Evolutionary conservation across 2,113 vertebrate genomes (phyloP).

Genomic region (Galemys pyrenaicus): DNA sequence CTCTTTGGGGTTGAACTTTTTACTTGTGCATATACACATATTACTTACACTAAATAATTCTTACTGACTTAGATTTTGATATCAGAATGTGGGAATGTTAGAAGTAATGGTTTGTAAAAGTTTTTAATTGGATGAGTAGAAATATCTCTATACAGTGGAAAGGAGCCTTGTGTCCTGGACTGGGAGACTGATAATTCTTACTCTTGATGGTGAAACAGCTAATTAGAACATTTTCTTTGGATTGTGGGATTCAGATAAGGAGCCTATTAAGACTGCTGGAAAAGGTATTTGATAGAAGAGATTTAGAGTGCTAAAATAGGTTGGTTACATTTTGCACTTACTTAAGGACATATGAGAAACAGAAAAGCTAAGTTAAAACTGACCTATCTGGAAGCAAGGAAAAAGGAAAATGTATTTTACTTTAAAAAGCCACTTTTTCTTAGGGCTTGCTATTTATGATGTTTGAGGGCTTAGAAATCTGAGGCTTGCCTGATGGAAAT

Average conservation of each 20-base stretch:
- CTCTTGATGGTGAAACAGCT: not conserved
- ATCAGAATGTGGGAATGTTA: not conserved
- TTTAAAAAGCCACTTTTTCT: not conserved
- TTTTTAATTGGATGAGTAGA: not conserved
- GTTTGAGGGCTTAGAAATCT: not conserved
- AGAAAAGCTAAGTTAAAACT: not conserved
- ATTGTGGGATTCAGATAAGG: not conserved
- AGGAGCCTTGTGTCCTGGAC: not conserved
- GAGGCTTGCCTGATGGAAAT: not conserved
- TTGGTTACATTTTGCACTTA: not conserved
- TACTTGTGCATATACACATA: not conserved
- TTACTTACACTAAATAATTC: not conserved
- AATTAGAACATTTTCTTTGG: not conserved
- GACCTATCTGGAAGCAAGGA: not conserved
- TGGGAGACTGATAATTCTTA: not conserved
- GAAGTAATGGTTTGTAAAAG: not conserved
- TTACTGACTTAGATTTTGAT: not conserved
- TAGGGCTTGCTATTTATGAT: not conserved
- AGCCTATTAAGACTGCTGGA: not conserved
- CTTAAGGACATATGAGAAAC: not conserved
- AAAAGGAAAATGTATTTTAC: not conserved
- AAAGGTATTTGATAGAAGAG: not conserved
- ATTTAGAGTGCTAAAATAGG: not conserved
- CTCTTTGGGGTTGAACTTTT: not conserved
- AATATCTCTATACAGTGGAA: not conserved